Percentiles rank a stretch among this genome's conserved stretches.
These are phyloP conservation scores for Sphaeramia orbicularis DNA, from an alignment of 2,797 vertebrate genomes.

Conservation along the genomic window DNA sequence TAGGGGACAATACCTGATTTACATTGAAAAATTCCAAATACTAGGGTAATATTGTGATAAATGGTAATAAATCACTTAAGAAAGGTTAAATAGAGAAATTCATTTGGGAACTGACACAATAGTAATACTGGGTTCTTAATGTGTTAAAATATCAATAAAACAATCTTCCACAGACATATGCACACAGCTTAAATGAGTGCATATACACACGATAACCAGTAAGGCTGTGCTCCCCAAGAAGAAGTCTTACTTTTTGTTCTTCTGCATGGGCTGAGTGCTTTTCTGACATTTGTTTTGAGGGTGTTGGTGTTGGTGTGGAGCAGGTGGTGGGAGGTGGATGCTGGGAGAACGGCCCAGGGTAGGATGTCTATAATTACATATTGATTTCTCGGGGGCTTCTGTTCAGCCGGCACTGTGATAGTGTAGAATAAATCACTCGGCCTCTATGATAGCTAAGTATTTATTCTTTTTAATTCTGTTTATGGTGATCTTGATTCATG, in stretches of 20 bases:
- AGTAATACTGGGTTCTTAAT: no score
- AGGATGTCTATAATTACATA: constrained; percentile 89
- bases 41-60: no score
- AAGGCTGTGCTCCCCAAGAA: constrained; percentile 34
- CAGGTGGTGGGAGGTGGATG: constrained; percentile 66
- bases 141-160: no score
- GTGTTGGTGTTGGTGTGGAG: constrained; percentile 51
- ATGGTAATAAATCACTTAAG: no score
- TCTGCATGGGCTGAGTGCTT: constrained; percentile 52
- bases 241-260: constrained; percentile 60
- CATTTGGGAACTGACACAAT: no score
- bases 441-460: constrained; percentile 83
- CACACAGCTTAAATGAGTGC: constrained; percentile 34
- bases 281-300: constrained; percentile 83
- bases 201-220: no score
- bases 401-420: constrained; percentile 75
- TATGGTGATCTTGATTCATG: constrained; percentile 84
- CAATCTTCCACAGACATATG: constrained; percentile 2
- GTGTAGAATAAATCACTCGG: constrained; percentile 83
- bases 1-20: no score
- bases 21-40: no score
- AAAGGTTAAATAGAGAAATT: no score
- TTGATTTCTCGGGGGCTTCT: constrained; percentile 82
- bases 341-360: constrained; percentile 75
- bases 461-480: constrained; percentile 86